Percentiles rank a stretch among this genome's conserved stretches.
phyloP scores from a whole-genome alignment of 2,797 vertebrate genomes.

The Cyclopterus lumpus region DNA sequence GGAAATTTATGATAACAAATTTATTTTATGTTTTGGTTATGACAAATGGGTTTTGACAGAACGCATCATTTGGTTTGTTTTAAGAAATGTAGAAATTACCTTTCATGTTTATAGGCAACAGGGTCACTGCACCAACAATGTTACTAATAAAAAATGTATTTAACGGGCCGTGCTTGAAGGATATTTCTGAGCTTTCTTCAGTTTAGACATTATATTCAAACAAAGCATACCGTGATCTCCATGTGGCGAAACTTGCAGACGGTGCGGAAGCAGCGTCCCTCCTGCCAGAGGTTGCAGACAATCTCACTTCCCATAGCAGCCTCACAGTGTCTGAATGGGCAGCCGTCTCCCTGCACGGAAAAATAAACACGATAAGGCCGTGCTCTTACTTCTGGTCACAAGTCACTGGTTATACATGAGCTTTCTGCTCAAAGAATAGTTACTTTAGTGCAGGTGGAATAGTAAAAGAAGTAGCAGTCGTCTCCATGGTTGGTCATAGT shows the following conservation, averaged over 20 bases:
- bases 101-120: too few species aligned
- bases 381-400: not conserved
- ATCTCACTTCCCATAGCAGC: constrained; percentile 94
- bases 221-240: constrained; percentile 91
- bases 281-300: constrained; percentile 93
- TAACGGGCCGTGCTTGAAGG: constrained; percentile 6
- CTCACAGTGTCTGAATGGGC: constrained; percentile 94
- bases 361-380: not conserved
- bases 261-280: constrained; percentile 91
- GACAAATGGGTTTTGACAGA: too few species aligned
- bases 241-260: constrained; percentile 96
- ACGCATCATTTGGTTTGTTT: too few species aligned
- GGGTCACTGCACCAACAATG: not conserved
- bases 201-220: not conserved
- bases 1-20: too few species aligned
- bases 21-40: too few species aligned
- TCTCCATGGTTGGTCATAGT: constrained; percentile 93
- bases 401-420: not conserved
- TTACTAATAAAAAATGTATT: not conserved
- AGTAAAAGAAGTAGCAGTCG: constrained; percentile 98
- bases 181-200: not conserved
- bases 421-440: not conserved
- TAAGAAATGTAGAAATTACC: too few species aligned
- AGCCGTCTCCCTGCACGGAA: constrained; percentile 89
- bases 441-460: constrained; percentile 95